Conservation (phyloP, 2,888 invertebrate genomes). For the Volucella bombylans region DNA sequence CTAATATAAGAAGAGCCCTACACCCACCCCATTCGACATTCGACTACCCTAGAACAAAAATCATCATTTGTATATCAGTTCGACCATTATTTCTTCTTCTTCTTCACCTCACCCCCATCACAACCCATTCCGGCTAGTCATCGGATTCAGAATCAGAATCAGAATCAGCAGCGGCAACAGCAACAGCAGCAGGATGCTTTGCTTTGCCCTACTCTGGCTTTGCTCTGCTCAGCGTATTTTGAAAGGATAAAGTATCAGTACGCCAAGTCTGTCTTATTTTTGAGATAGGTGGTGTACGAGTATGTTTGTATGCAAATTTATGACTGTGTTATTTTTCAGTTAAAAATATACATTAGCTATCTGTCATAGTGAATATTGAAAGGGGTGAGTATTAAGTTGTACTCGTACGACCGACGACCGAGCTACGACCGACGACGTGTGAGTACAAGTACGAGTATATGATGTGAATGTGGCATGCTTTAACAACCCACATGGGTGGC, state of each 20-base stretch:
- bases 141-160: neutral
- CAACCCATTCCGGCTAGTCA: constrained; percentile 25
- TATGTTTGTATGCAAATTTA: constrained; percentile 71
- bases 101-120: constrained; percentile 15
- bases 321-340: constrained; percentile 73
- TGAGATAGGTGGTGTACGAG: constrained; percentile 25
- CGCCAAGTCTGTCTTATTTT: constrained; percentile 63
- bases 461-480: constrained; percentile 21
- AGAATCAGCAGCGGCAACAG: constrained; percentile 4
- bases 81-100: constrained; percentile 72
- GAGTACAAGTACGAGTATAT: no score
- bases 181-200: constrained; percentile 59
- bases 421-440: no score
- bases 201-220: constrained; percentile 38
- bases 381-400: constrained; percentile 51
- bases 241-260: constrained; percentile 69
- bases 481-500: constrained; percentile 20
- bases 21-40: constrained; percentile 7
- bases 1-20: constrained; percentile 1
- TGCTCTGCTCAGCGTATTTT: constrained; percentile 54
- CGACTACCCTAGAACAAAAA: constrained; percentile 62
- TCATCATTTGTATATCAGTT: constrained; percentile 74
- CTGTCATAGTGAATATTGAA: constrained; percentile 68
- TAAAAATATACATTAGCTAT: constrained; percentile 74
- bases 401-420: neutral